Evolutionary conservation across 1,140 invertebrate species (phyloP).

Genomic region (Drosophila santomea): DNA sequence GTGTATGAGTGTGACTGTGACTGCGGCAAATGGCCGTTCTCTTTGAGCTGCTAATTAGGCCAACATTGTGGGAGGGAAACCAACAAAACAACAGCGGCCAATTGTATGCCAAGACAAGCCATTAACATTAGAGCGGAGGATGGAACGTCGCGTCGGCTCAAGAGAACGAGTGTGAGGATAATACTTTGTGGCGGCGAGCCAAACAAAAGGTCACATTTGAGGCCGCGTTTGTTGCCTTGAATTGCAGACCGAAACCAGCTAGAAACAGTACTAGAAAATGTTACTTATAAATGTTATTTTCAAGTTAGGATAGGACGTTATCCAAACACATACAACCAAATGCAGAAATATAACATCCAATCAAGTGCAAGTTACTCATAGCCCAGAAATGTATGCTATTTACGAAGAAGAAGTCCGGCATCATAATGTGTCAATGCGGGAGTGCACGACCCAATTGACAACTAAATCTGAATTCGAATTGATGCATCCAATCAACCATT

Average conservation of each 20-base stretch:
- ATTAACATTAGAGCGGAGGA: slow-evolving; percentile 57
- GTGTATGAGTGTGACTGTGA: slow-evolving; percentile 6
- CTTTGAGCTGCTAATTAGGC: slow-evolving; percentile 61
- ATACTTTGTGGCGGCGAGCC: slow-evolving; percentile 16
- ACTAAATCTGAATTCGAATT: slow-evolving; percentile 52
- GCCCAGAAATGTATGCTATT: slow-evolving; percentile 24
- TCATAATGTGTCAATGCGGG: slow-evolving; percentile 6
- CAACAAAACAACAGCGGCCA: slow-evolving; percentile 50
- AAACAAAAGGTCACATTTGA: slow-evolving; percentile 38
- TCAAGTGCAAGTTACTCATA: too few relatives aligned
- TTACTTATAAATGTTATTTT: too few relatives aligned
- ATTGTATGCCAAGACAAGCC: slow-evolving; percentile 68
- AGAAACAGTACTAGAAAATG: neutral
- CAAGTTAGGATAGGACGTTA: too few relatives aligned
- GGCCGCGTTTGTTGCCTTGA: slow-evolving; percentile 51
- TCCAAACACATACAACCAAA: too few relatives aligned
- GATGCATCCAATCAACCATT: slow-evolving; percentile 52
- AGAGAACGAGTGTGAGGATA: neutral
- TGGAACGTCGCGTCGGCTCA: neutral
- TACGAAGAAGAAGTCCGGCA: neutral
- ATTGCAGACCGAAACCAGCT: slow-evolving; percentile 21
- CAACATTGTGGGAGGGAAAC: slow-evolving; percentile 36
- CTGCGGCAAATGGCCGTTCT: slow-evolving; percentile 24
- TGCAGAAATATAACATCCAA: too few relatives aligned
- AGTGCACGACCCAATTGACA: slow-evolving; percentile 27